Base-by-base conservation (phyloP, 2,888 invertebrate genomes). In the Coleophora deauratella region DNA sequence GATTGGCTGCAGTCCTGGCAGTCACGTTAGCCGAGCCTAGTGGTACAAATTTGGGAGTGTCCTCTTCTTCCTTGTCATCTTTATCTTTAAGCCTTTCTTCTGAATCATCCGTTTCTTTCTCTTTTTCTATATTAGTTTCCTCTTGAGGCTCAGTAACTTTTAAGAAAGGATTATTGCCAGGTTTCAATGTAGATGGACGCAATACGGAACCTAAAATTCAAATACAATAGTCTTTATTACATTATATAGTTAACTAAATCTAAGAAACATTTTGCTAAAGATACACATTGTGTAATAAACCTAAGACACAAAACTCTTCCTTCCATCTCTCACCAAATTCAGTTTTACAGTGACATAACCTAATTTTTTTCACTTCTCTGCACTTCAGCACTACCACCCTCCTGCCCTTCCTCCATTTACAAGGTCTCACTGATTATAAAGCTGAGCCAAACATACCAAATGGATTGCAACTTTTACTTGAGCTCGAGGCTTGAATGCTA, bases 41-140 rank as follows among this genome's bases (percentile, higher is more conserved):
- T 2, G 86, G 86, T 27, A 86, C 84, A 71, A 86, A 86, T 54
- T 79, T 86, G 3, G 82, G 86, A 27, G 70, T 66, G 45, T 79
- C 80, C 10, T 44, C 47, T 36, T 72, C 73, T 21, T 71, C 66
- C 48, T 69, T 71, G 30, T 54, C 52, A 33, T 73, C 72, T 35
- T 68, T 68, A 33, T 73, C 72, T 35, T 68, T 68, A 10, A 75
- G 51, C 47, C 72, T 71, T 27, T 74, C 69, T 40, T 70, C 73
- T 42, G 57, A 50, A 35, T 54, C 39, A 11, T 54, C 47, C 40
- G 58, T 57, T 37, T 54, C 50, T 35, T 45, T 44, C 30, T 47
- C 40, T 33, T 44, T 37, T 21, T 67, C 69, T 31, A 65, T 68
- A 21, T 67, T 68, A 31, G 66, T 68, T 14, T 68, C 67, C 21